Percentiles rank a stretch among this genome's conserved stretches.
phyloP scores from a whole-genome alignment of 1,140 invertebrate species.

The Zaprionus tsacasi region DNA sequence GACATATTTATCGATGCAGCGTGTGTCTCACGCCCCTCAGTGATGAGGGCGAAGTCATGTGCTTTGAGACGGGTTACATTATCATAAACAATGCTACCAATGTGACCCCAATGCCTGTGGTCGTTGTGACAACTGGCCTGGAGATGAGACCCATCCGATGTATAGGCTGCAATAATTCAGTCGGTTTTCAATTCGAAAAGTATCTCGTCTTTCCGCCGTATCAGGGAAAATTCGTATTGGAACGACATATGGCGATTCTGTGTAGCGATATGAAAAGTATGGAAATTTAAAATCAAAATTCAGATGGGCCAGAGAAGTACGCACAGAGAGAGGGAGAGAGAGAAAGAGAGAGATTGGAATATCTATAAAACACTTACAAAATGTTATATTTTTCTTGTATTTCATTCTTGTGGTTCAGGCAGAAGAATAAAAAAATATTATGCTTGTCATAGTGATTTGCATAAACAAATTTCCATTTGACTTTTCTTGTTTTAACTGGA shows the following conservation, averaged over 20 bases:
- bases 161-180: background rate
- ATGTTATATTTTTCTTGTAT: background rate
- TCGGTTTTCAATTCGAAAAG: constrained; percentile 27
- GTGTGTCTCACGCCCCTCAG: constrained; percentile 12
- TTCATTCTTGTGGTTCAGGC: background rate
- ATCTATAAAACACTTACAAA: too few species aligned
- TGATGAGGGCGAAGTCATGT: constrained; percentile 18
- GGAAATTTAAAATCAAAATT: background rate
- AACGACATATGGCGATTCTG: background rate
- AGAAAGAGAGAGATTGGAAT: too few species aligned
- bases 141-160: constrained; percentile 10
- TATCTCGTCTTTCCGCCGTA: constrained; percentile 8
- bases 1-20: constrained; percentile 15
- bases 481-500: background rate
- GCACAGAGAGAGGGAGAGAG: too few species aligned
- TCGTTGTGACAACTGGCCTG: background rate
- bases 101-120: background rate
- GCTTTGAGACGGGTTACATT: background rate
- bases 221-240: background rate
- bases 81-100: constrained; percentile 14
- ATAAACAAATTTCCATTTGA: constrained; percentile 6
- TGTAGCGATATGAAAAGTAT: background rate
- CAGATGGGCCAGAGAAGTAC: background rate
- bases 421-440: constrained; percentile 1
- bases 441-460: background rate